Conservation (phyloP, 2,797 vertebrate genomes). For the Danio tinwini region DNA sequence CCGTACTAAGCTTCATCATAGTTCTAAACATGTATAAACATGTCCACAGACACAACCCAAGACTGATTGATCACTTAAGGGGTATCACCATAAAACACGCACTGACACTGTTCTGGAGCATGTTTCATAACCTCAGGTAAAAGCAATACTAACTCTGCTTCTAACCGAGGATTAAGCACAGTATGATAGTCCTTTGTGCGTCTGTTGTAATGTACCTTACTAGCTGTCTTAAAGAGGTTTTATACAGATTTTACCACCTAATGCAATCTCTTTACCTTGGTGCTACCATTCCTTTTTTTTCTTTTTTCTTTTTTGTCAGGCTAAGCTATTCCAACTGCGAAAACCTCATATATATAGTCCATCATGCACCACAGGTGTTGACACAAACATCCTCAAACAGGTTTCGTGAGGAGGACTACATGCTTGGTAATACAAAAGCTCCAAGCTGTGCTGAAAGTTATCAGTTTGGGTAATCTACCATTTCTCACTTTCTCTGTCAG, state of each 20-base stretch:
- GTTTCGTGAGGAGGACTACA: constrained; percentile 20
- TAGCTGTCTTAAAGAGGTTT: background rate
- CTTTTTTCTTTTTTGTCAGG: background rate
- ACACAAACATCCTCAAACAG: constrained; percentile 20
- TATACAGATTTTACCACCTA: background rate
- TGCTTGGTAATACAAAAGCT: constrained; percentile 38
- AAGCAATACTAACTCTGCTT: too few relatives aligned
- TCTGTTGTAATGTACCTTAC: too few relatives aligned
- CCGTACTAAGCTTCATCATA: too few relatives aligned
- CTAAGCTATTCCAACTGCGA: constrained; percentile 17
- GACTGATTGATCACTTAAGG: too few relatives aligned
- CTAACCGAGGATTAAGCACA: too few relatives aligned
- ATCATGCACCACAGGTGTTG: constrained; percentile 5
- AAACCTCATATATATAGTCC: constrained; percentile 9
- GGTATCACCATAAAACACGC: too few relatives aligned
- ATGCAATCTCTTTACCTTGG: background rate
- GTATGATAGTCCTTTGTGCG: too few relatives aligned
- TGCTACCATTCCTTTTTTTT: background rate
- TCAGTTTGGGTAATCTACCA: constrained; percentile 51
- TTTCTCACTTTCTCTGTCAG: constrained; percentile 69
- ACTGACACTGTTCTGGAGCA: too few relatives aligned
- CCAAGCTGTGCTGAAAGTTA: constrained; percentile 44
- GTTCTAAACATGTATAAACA: too few relatives aligned
- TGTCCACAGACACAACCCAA: too few relatives aligned
- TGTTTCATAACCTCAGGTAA: too few relatives aligned